Percentiles rank a stretch among this genome's conserved stretches.
These are phyloP conservation scores for Heterohyrax brucei DNA, from an alignment of 2,797 vertebrate species.

Conservation along the genomic window DNA sequence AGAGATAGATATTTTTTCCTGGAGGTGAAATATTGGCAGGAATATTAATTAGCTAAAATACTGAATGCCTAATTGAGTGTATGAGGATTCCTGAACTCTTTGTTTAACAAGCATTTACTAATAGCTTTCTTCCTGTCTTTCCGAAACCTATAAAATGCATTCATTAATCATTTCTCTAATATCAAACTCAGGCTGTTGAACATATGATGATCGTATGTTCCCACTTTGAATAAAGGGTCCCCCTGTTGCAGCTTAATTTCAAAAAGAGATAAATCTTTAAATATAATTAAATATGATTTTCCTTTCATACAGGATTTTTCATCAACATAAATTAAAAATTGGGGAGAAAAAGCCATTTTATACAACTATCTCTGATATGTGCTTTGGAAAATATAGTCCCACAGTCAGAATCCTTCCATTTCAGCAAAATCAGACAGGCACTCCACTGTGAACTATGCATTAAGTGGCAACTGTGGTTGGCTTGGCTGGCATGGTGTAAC, in stretches of 20 bases:
- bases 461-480: neutral
- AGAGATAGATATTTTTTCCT: slow-evolving; percentile 5
- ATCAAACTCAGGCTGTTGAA: neutral
- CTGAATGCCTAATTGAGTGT: neutral
- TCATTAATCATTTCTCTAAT: slow-evolving; percentile 28
- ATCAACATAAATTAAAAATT: slow-evolving; percentile 58
- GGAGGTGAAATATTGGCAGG: neutral
- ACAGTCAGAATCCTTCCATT: neutral
- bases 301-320: slow-evolving; percentile 50
- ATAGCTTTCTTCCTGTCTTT: slow-evolving; percentile 24
- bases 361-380: neutral
- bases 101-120: slow-evolving; percentile 49
- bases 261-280: slow-evolving; percentile 43
- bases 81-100: slow-evolving; percentile 2
- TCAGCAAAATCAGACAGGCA: slow-evolving; percentile 47
- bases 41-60: slow-evolving; percentile 37
- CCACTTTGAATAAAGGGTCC: slow-evolving; percentile 19
- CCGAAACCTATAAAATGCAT: neutral
- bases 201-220: neutral
- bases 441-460: neutral
- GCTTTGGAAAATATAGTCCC: neutral
- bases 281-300: slow-evolving; percentile 54
- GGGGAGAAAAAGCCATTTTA: neutral
- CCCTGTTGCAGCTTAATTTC: slow-evolving; percentile 55
- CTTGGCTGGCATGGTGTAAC: neutral